Evolutionary conservation across 2,797 vertebrate species (phyloP).

Genomic region (Crax fasciolata): DNA sequence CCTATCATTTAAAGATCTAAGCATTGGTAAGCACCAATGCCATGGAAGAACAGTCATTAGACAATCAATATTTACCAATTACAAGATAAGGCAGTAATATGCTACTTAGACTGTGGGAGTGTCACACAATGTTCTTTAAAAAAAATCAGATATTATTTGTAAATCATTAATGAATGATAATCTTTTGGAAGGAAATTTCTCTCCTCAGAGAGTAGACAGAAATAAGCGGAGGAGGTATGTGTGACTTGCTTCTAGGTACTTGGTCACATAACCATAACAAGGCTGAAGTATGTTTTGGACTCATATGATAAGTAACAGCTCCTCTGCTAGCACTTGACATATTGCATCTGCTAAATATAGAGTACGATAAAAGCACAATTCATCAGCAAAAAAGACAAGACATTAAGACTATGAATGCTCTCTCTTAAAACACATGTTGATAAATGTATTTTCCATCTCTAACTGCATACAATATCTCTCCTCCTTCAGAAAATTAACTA

Average conservation of each 20-base stretch:
- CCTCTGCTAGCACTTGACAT: background rate
- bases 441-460: background rate
- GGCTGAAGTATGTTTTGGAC: background rate
- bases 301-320: background rate
- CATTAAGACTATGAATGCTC: background rate
- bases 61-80: background rate
- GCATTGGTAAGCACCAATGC: background rate
- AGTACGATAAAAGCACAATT: background rate
- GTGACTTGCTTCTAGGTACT: background rate
- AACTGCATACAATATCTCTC: background rate
- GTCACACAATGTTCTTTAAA: background rate
- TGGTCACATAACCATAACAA: background rate
- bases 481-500: background rate
- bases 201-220: background rate
- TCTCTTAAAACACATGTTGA: background rate
- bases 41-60: background rate
- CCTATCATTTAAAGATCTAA: background rate
- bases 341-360: slow-evolving; percentile 48
- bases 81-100: background rate
- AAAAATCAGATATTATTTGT: background rate
- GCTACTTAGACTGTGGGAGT: background rate
- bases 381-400: slow-evolving; percentile 16
- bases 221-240: background rate
- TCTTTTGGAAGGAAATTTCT: background rate
- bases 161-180: background rate